Base-by-base conservation (phyloP, 2,113 vertebrate species). In the Oriolus oriolus region DNA sequence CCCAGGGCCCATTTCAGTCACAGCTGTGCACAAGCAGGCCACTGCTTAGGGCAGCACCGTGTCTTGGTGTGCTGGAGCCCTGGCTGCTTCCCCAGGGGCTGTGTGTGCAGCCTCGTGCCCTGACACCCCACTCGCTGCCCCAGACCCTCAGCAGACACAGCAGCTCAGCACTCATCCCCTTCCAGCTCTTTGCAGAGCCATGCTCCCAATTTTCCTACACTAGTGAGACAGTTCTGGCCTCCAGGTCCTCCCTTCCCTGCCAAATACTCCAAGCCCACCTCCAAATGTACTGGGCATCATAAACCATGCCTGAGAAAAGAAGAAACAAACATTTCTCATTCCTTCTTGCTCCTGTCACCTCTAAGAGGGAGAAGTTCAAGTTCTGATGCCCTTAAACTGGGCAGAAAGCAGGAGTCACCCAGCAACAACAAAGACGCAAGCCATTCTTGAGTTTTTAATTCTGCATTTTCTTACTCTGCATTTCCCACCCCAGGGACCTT, bases 91-190 rank as follows among this genome's bases (percentile, higher is more conserved):
- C 33, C 60, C 5, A 1, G 20, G 42, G 24, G 22, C 30, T 84
- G 35, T 0, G 3, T 57, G 30, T 27, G 20, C 4, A 4, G 39
- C 78, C n/a, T 7, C 4, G 1, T 49, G 49, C 30, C 24, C 47
- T 16, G 47, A 66, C 2, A 3, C 15, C 39, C 18, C 47, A 2
- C 28, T 0, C 6, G 0, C 52, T 1, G 4, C 7, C 21, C 11
- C 23, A n/a, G 11, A 39, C 2, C 11, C 4, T 4, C 71, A 45
- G 63, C 24, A 83, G 39, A 41, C 44, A 49, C 57, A 68, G 18
- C 30, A 74, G 64, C 54, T 41, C 49, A 20, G 41, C 4, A 4
- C 21, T 64, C 6, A 42, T 60, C 26, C 27, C 30, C 7, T 70
- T 49, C 54, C 6, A 4, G 39, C 31, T 53, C 49, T 81, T 21